Conservation (phyloP, 92 coral and sea anemone genomes). For the Umimayanthus chanpuru region DNA sequence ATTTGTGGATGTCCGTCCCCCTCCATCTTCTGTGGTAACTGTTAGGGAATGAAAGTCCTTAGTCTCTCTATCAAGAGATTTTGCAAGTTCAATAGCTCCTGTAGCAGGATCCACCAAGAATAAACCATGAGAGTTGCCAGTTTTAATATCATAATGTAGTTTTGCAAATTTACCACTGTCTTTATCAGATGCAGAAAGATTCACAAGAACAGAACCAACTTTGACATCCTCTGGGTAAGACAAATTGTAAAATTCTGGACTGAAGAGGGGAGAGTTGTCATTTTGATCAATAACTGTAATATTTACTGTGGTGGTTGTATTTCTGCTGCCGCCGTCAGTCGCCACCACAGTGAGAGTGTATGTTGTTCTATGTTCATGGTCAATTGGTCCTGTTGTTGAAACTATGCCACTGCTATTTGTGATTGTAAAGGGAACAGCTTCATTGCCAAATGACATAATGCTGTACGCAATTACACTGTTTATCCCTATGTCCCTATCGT, state of each 20-base stretch:
- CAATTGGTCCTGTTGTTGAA: constrained; percentile 64
- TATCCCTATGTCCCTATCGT: constrained; percentile 75
- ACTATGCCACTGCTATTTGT: constrained; percentile 70
- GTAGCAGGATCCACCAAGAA: constrained; percentile 60
- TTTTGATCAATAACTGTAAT: constrained; percentile 78
- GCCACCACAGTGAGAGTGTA: constrained; percentile 75
- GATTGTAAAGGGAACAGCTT: constrained; percentile 63
- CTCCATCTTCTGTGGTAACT: constrained; percentile 79
- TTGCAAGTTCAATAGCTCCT: constrained; percentile 66
- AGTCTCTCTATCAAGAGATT: constrained; percentile 87
- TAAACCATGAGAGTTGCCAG: constrained; percentile 69
- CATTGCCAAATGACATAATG: constrained; percentile 11
- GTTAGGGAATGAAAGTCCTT: constrained; percentile 66
- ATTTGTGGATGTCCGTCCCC: constrained; percentile 69
- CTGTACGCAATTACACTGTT: constrained; percentile 71
- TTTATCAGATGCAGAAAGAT: constrained; percentile 73
- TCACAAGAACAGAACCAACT: constrained; percentile 52
- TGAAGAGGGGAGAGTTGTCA: constrained; percentile 86
- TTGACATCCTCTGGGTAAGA: constrained; percentile 68
- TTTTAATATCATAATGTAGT: constrained; percentile 59
- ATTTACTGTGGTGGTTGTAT: constrained; percentile 59
- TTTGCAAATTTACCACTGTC: constrained; percentile 82
- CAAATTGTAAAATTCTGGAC: constrained; percentile 60
- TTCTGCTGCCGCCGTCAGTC: constrained; percentile 84
- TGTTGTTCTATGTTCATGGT: constrained; percentile 64